These are phyloP conservation scores for Crocallis elinguaria DNA, from an alignment of 2,888 invertebrate genomes.

Conservation along the genomic window DNA sequence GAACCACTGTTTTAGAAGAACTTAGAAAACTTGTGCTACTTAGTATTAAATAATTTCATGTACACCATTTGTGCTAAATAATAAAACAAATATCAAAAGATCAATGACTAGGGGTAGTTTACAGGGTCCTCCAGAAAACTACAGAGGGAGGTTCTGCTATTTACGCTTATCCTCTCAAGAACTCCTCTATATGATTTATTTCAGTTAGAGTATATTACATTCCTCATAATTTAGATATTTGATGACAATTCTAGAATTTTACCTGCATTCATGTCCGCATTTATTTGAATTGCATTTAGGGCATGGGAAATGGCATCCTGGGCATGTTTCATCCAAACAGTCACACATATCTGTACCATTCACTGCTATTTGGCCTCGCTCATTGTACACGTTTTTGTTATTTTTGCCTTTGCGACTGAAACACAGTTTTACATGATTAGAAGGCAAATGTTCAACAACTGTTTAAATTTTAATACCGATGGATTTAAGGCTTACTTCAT, in stretches of 20 bases:
- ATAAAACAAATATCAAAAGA: too few relatives aligned
- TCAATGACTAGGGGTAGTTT: too few relatives aligned
- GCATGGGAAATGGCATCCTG: slow-evolving; percentile 94
- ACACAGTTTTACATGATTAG: slow-evolving; percentile 23
- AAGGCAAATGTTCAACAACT: background rate
- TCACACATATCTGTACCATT: slow-evolving; percentile 92
- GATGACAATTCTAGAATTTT: slow-evolving; percentile 21
- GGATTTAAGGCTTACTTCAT: slow-evolving; percentile 55
- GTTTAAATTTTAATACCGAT: background rate
- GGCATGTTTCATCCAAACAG: slow-evolving; percentile 90
- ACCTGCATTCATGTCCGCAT: slow-evolving; percentile 93
- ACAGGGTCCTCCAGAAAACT: too few relatives aligned
- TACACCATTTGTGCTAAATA: too few relatives aligned
- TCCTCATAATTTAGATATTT: background rate
- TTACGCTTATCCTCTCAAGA: too few relatives aligned
- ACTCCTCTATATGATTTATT: too few relatives aligned
- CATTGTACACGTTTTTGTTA: slow-evolving; percentile 88
- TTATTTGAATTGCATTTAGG: slow-evolving; percentile 89
- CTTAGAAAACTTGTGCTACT: too few relatives aligned
- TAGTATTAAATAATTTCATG: too few relatives aligned
- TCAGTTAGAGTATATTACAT: too few relatives aligned
- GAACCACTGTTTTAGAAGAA: too few relatives aligned
- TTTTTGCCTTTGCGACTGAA: slow-evolving; percentile 56
- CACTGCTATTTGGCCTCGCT: slow-evolving; percentile 86
- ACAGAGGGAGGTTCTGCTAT: too few relatives aligned